These are phyloP conservation scores for Zygogramma bicolorata DNA, from an alignment of 2,888 invertebrate species.

Conservation along the genomic window DNA sequence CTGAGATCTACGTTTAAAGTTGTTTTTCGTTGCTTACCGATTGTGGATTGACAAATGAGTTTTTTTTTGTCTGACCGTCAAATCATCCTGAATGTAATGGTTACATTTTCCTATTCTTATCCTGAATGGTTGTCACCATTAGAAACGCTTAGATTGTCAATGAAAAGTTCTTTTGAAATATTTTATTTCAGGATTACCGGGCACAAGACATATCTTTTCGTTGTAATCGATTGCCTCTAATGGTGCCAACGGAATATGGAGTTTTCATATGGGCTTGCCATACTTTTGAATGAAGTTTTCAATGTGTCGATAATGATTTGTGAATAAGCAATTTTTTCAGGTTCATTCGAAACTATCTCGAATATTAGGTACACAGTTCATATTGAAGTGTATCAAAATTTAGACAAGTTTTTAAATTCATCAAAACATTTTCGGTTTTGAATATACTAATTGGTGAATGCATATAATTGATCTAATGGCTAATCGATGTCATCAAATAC, in stretches of 20 bases:
- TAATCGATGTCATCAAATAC: no score
- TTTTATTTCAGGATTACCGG: background rate
- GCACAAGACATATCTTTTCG: background rate
- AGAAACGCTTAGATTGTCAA: background rate
- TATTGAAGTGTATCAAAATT: no score
- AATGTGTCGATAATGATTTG: background rate
- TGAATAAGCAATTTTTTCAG: background rate
- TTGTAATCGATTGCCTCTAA: background rate
- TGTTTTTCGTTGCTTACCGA: no score
- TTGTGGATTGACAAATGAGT: background rate
- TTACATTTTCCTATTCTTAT: background rate
- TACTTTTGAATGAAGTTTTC: background rate
- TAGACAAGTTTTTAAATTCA: no score
- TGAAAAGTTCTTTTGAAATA: background rate
- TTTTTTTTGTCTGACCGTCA: background rate
- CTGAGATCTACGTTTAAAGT: no score
- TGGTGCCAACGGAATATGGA: background rate
- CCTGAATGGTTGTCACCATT: background rate
- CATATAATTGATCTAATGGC: no score
- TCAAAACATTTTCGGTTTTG: no score
- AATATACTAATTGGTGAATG: no score
- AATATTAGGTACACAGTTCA: no score
- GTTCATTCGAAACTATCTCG: background rate
- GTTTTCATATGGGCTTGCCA: background rate
- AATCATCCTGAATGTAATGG: background rate